Conservation (phyloP, 2,888 invertebrate species). For the Drosophila cognata region DNA sequence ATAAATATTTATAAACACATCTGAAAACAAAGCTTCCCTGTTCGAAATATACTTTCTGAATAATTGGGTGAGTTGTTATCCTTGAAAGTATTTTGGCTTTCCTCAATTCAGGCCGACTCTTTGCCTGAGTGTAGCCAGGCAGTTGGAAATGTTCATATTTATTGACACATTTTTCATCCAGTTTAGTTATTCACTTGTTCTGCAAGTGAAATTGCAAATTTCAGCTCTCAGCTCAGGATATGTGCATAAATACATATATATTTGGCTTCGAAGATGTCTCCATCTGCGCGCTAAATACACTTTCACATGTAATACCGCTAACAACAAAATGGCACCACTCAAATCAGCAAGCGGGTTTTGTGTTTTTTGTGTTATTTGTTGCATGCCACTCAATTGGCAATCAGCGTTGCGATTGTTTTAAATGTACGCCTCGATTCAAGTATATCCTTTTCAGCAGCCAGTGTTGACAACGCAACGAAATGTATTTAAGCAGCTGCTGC, state of each 20-base stretch:
- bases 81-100: not conserved
- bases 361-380: not conserved
- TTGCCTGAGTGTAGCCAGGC: not conserved
- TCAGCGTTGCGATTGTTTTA: slow-evolving; percentile 68
- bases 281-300: not conserved
- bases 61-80: not conserved
- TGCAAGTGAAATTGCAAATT: not conserved
- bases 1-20: not conserved
- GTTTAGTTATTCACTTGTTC: not conserved
- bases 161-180: not conserved
- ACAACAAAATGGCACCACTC: slow-evolving; percentile 27
- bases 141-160: not conserved
- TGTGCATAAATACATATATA: not conserved
- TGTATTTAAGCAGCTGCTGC: slow-evolving; percentile 74
- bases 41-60: not conserved
- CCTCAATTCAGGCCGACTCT: no score
- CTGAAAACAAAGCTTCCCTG: no score
- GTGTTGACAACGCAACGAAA: slow-evolving; percentile 41
- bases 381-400: slow-evolving; percentile 61
- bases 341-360: not conserved
- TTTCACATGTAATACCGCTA: not conserved
- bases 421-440: slow-evolving; percentile 34
- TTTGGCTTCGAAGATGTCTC: not conserved
- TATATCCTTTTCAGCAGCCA: slow-evolving; percentile 44
- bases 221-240: not conserved